Evolutionary conservation across 23 tunicate species (phyloP), one percentile per base, ranked within the genome.

Genomic region (Ciona savignyi): DNA sequence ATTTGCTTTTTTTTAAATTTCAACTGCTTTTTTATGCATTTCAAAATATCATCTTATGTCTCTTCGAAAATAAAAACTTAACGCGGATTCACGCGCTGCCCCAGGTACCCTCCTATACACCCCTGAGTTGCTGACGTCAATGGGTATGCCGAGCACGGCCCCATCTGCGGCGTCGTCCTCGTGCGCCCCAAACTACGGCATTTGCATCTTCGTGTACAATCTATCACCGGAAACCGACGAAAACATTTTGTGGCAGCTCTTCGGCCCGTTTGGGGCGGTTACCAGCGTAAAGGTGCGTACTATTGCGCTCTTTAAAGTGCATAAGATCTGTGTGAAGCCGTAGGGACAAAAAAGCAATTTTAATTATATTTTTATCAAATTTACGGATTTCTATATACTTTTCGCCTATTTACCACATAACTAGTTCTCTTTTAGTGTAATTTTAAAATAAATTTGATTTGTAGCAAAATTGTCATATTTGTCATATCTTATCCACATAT

Each of bases 181-280:
- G 27, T 70, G 66, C 1, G 78, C 78, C 0, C 34, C 85, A 24
- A 65, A 78, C 48, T 81, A 76, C 51, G 97, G 90, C 24, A 72
- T 88, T 70, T 95, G 94, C 35, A 95, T 95, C 42, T 95, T 90
- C 66, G 99, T 95, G 34, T 95, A 90, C 74, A 95, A 95, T 51
- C 75, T 95, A 66, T 85, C 99, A 19, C 90, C 95, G 22, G 90
- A 85, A 27, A 90, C 94, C 1, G 89, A 90, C 3, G 95, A 88
- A 63, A 87, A 80, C 64, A 63, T 83, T 23, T 51, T 95, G 65
- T 95, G 99, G 99, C 95, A 95, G 68, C 33, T 95, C 70, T 95
- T 95, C 56, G 99, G 99, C 0, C 99, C 99, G 3, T 95, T 75
- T 35, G 99, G 99, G 23, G 99, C 99, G 0, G 99, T 95, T 4